Percentiles rank a stretch among this genome's conserved stretches.
Conservation (phyloP, 1,140 invertebrate genomes). For the Nephila pilipes region DNA sequence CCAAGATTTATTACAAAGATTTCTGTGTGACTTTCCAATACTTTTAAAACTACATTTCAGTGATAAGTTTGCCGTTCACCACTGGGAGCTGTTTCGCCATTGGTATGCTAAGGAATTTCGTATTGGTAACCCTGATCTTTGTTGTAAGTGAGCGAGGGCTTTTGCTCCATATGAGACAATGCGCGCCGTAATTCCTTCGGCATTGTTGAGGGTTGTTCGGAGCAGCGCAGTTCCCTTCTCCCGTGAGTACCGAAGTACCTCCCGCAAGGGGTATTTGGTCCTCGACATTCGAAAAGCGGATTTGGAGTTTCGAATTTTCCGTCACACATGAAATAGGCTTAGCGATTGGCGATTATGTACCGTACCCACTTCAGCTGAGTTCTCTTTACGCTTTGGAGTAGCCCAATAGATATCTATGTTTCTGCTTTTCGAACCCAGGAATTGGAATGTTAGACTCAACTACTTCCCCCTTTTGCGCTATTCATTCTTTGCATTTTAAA, state of each 20-base stretch:
- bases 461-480: constrained; percentile 17
- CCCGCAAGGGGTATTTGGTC: constrained; percentile 63
- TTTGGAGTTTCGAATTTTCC: constrained; percentile 75
- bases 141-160: constrained; percentile 24
- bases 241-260: constrained; percentile 41
- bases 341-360: constrained; percentile 76
- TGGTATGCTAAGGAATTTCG: constrained; percentile 39
- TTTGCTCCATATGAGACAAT: constrained; percentile 22
- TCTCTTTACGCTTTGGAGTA: constrained; percentile 42
- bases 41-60: constrained; percentile 36
- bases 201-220: constrained; percentile 51
- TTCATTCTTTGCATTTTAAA: constrained; percentile 76
- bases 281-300: constrained; percentile 72
- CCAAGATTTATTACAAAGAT: constrained; percentile 52
- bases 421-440: constrained; percentile 53
- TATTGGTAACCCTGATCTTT: constrained; percentile 39
- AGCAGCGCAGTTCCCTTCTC: neutral
- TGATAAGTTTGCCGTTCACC: constrained; percentile 14
- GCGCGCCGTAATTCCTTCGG: constrained; percentile 63
- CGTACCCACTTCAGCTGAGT: constrained; percentile 61
- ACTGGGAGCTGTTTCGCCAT: constrained; percentile 2
- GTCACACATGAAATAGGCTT: constrained; percentile 76
- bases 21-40: constrained; percentile 24
- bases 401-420: constrained; percentile 48
- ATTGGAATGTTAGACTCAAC: constrained; percentile 37